Conservation (phyloP, 2,888 invertebrate genomes). For the Tenodera sinensis region DNA sequence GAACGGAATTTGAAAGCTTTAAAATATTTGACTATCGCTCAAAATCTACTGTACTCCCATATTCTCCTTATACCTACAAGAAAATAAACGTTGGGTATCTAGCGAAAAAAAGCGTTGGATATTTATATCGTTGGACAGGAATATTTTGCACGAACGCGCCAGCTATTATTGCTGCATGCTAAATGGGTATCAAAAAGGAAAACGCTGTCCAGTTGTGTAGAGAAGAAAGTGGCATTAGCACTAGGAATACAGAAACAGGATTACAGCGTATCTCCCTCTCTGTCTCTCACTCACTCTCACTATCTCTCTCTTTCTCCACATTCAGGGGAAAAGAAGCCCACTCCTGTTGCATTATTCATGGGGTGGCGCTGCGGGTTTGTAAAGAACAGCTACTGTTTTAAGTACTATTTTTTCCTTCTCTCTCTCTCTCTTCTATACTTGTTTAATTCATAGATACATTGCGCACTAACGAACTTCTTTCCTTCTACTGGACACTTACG, state of each 20-base stretch:
- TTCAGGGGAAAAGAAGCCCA: neutral
- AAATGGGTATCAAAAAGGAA: neutral
- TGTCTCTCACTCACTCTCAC: too few species aligned
- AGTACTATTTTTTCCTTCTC: neutral
- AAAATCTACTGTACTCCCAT: too few species aligned
- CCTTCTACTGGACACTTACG: too few species aligned
- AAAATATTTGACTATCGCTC: too few species aligned
- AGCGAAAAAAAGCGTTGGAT: too few species aligned
- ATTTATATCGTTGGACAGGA: too few species aligned
- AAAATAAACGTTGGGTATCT: too few species aligned
- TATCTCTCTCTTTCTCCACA: neutral
- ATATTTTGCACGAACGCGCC: neutral
- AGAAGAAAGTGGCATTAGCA: neutral
- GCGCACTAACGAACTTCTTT: too few species aligned
- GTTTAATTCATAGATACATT: too few species aligned
- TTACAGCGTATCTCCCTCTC: neutral
- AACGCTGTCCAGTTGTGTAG: neutral
- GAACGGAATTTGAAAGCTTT: too few species aligned
- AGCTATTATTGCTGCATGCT: neutral
- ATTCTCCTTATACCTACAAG: too few species aligned
- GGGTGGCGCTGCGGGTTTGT: neutral
- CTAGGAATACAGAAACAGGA: neutral
- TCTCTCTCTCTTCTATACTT: too few species aligned
- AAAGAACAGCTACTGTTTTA: neutral
- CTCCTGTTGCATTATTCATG: neutral